phyloP scores from a whole-genome alignment of 2,888 invertebrate species.

The Trachelus tabidus region DNA sequence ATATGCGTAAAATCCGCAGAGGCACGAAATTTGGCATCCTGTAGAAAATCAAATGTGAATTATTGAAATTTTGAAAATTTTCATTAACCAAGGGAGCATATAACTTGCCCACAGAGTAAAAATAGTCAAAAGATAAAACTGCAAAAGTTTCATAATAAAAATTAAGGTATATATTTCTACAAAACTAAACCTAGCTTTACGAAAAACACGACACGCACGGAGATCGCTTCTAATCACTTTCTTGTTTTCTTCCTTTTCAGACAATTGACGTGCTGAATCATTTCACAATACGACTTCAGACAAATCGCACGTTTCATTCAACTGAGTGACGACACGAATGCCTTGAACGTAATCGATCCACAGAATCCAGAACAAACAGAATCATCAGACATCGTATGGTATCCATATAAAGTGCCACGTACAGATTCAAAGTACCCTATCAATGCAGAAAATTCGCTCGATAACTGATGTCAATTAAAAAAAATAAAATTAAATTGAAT shows the following conservation, averaged over 20 bases:
- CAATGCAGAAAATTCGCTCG: too few species aligned
- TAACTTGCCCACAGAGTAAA: constrained; percentile 27
- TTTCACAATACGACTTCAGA: not conserved
- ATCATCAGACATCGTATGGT: not conserved
- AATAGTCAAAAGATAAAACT: constrained; percentile 29
- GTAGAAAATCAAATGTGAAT: not conserved
- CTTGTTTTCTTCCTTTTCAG: not conserved
- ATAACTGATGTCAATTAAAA: too few species aligned
- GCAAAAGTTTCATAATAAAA: constrained; percentile 30
- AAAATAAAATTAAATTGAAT: too few species aligned
- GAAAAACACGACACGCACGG: not conserved
- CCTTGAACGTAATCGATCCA: not conserved
- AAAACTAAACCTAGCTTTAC: constrained; percentile 16
- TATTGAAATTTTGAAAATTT: not conserved
- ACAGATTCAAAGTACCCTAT: too few species aligned
- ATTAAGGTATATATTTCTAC: constrained; percentile 12
- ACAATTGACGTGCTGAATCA: not conserved
- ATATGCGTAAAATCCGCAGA: constrained; percentile 24
- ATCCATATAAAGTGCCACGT: not conserved
- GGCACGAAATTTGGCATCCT: constrained; percentile 11
- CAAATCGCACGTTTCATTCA: not conserved
- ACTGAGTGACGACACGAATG: not conserved
- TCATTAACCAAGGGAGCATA: constrained; percentile 9
- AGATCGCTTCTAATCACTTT: not conserved
- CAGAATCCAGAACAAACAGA: not conserved